phyloP scores from a whole-genome alignment of 2,797 vertebrate genomes.

The Cygnus olor region DNA sequence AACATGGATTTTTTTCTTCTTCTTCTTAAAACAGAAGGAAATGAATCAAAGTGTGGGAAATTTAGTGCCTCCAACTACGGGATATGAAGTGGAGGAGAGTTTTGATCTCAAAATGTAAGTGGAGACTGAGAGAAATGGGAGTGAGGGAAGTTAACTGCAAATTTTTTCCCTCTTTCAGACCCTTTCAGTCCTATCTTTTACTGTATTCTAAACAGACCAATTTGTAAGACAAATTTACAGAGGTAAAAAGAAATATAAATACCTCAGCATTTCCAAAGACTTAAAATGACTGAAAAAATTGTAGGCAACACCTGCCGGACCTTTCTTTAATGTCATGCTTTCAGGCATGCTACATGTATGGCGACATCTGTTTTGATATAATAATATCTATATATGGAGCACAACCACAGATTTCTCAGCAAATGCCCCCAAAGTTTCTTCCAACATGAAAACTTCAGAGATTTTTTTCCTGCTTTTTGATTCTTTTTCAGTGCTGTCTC shows the following conservation, averaged over 20 bases:
- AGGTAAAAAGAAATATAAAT: slow-evolving; percentile 31
- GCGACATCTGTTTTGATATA: not conserved
- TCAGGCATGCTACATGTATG: not conserved
- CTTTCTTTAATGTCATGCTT: not conserved
- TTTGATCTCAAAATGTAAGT: slow-evolving; percentile 34
- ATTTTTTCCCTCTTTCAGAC: not conserved
- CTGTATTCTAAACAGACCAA: slow-evolving; percentile 12
- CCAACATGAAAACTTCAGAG: not conserved
- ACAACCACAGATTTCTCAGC: not conserved
- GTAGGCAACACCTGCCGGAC: not conserved
- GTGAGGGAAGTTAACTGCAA: not conserved
- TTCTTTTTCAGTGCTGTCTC: not conserved
- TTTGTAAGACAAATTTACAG: slow-evolving; percentile 15
- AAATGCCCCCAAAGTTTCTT: not conserved
- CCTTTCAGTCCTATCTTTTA: not conserved
- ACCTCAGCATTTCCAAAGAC: not conserved
- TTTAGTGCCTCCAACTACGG: not conserved
- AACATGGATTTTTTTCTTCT: slow-evolving; percentile 48
- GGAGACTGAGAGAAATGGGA: not conserved
- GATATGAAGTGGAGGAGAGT: not conserved
- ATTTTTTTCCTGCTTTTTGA: not conserved
- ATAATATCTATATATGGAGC: not conserved
- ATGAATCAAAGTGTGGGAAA: slow-evolving; percentile 48
- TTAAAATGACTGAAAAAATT: not conserved
- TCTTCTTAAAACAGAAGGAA: slow-evolving; percentile 51